Conservation (phyloP, 2,888 invertebrate genomes). For the Agriopis leucophaearia region DNA sequence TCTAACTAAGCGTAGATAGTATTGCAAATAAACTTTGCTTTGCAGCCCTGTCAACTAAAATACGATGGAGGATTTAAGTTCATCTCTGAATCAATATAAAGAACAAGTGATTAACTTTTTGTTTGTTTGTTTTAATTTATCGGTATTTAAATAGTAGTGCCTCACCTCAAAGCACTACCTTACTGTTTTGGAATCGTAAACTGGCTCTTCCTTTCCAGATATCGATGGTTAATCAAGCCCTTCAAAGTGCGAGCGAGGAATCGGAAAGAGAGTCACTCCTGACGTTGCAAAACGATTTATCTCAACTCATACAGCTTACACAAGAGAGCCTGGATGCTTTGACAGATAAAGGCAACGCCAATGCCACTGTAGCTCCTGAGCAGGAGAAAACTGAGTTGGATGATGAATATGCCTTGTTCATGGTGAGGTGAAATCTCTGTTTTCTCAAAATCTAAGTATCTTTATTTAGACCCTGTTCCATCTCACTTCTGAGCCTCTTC, state of each 20-base stretch:
- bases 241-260: slow-evolving; percentile 76
- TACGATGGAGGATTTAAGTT: slow-evolving; percentile 70
- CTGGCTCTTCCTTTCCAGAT: slow-evolving; percentile 75
- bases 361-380: slow-evolving; percentile 32
- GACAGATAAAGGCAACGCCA: slow-evolving; percentile 40
- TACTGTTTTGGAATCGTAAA: not conserved
- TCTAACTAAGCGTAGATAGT: no score
- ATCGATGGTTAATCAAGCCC: slow-evolving; percentile 87
- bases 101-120: slow-evolving; percentile 64
- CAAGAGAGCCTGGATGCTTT: slow-evolving; percentile 84
- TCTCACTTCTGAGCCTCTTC: no score
- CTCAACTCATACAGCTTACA: slow-evolving; percentile 90
- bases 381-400: slow-evolving; percentile 63
- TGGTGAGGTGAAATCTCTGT: slow-evolving; percentile 78
- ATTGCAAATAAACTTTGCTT: not conserved
- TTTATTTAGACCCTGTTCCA: no score
- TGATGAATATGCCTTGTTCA: slow-evolving; percentile 89
- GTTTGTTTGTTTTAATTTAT: not conserved
- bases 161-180: not conserved
- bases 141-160: not conserved
- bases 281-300: slow-evolving; percentile 88
- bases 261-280: slow-evolving; percentile 86
- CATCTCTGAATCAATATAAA: slow-evolving; percentile 74
- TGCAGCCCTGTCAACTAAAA: not conserved
- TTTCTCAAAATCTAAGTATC: not conserved